Conservation (phyloP, 2,113 vertebrate genomes). For the Triplophysa siluroides region DNA sequence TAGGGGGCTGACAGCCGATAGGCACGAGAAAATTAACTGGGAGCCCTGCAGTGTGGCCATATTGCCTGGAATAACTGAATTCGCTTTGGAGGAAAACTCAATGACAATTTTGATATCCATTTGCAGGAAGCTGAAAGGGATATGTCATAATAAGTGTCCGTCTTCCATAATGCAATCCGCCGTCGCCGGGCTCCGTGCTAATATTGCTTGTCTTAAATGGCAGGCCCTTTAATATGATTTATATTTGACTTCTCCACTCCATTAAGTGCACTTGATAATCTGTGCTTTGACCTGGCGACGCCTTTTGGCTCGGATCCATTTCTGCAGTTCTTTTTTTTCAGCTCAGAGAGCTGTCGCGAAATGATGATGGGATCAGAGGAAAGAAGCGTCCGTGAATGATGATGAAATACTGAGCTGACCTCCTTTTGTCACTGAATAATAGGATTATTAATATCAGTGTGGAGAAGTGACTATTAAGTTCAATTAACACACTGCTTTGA, state of each 20-base stretch:
- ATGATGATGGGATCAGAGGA: slow-evolving; percentile 44
- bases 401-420: slow-evolving; percentile 56
- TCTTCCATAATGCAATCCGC: slow-evolving; percentile 66
- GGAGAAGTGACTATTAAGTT: slow-evolving; percentile 57
- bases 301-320: slow-evolving; percentile 49
- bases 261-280: slow-evolving; percentile 69
- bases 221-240: slow-evolving; percentile 73
- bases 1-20: slow-evolving; percentile 60
- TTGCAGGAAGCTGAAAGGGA: slow-evolving; percentile 66
- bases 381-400: slow-evolving; percentile 50
- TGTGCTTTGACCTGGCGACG: slow-evolving; percentile 60
- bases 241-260: slow-evolving; percentile 68
- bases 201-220: slow-evolving; percentile 64
- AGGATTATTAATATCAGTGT: slow-evolving; percentile 68
- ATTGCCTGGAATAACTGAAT: slow-evolving; percentile 75
- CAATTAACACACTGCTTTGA: slow-evolving; percentile 54
- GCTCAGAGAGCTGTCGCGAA: slow-evolving; percentile 36
- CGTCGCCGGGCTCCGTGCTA: slow-evolving; percentile 59
- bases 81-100: slow-evolving; percentile 64
- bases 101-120: slow-evolving; percentile 70
- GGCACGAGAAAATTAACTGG: slow-evolving; percentile 70
- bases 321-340: slow-evolving; percentile 34
- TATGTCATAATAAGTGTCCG: slow-evolving; percentile 63
- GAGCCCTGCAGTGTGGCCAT: slow-evolving; percentile 72
- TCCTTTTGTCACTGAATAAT: slow-evolving; percentile 65